Evolutionary conservation across 1,140 invertebrate genomes (phyloP), one percentile per base, ranked within the genome.

Genomic region (Cotesia chilonis): DNA sequence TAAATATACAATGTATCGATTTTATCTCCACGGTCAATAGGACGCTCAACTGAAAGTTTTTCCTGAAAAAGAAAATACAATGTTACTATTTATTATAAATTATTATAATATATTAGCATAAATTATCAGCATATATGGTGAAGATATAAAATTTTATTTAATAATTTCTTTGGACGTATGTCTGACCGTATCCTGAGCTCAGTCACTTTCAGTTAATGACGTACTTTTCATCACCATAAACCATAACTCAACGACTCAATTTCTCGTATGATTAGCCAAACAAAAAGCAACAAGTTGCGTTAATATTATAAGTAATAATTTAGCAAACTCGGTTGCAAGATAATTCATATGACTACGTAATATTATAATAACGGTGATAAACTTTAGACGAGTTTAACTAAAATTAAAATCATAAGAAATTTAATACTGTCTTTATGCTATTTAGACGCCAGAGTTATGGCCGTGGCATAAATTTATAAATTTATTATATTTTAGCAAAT

Each of bases 311-410:
- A 61, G 9, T 20, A 61, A 61, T 61, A 28, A 61, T 36, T 28
- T 61, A 35, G 59, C 35, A 20, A 20, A 10, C 14, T 20, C 41
- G 41, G 41, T 41, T 41, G 35, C 59, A 61, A 28, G 20, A 28
- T 28, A 12, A 61, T 61, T 61, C 59, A 61, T 61, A 61, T 36
- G 59, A 36, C 59, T 35, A 35, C 59, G 59, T 61, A 61, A 61
- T 28, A 28, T 12, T 35, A 17, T 61, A 59, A 59, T 61, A 61
- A 61, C 35, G 17, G 17, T 61, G 59, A 28, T 28, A 61, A 57
- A 57, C 41, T 41, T 41, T 6, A 41, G 41, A 41, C 41, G 41
- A 7, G 6, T 7, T 7, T 41, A 41, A 7, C 10, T 41, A 41
- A 41, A 41, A 7, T 0, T 41, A 41, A 7, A 28, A 28, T 28